These are phyloP conservation scores for Typhlichthys subterraneus DNA, from an alignment of 2,797 vertebrate genomes.

Conservation along the genomic window DNA sequence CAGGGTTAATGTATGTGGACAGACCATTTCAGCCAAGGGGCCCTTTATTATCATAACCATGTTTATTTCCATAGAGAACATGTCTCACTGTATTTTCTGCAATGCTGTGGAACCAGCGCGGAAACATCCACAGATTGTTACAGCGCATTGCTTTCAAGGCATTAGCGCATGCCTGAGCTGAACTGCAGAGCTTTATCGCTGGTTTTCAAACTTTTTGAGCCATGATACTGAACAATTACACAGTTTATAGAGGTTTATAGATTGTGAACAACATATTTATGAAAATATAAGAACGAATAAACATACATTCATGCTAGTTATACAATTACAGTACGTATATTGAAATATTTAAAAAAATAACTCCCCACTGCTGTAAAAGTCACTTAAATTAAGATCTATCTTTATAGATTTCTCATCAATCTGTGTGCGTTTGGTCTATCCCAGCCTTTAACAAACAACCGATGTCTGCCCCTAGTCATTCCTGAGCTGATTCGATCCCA, in stretches of 20 bases:
- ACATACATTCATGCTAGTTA: neutral
- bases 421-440: neutral
- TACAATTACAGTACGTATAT: no score
- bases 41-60: constrained; percentile 60
- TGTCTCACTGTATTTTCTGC: constrained; percentile 49
- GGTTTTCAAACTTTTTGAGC: no score
- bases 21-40: constrained; percentile 63
- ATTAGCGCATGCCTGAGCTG: constrained; percentile 5
- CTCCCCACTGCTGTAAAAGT: no score
- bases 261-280: no score
- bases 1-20: constrained; percentile 69
- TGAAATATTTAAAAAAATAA: no score
- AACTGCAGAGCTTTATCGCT: constrained; percentile 1
- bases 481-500: constrained; percentile 1
- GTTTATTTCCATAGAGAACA: constrained; percentile 60
- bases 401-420: neutral
- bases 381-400: no score
- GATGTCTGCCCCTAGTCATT: neutral
- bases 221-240: no score
- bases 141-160: constrained; percentile 23
- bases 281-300: no score
- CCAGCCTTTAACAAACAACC: no score
- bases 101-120: constrained; percentile 28
- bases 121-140: constrained; percentile 24
- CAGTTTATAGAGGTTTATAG: no score